Evolutionary conservation across 2,113 vertebrate genomes (phyloP).

Genomic region (Rhinopomastus cyanomelas): DNA sequence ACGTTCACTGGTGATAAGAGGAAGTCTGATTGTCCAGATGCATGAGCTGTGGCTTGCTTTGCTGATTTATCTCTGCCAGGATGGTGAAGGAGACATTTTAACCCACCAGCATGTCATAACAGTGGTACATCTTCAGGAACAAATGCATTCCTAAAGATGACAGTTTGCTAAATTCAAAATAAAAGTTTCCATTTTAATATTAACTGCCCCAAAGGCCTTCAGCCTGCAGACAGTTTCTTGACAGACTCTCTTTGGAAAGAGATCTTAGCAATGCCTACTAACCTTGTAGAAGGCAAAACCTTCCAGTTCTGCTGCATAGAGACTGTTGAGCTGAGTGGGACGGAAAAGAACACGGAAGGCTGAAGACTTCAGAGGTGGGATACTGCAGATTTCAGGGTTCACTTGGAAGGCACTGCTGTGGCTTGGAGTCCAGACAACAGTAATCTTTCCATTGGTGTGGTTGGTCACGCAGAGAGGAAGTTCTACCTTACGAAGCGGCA

Average conservation of each 20-base stretch:
- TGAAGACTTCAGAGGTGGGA: slow-evolving; percentile 85
- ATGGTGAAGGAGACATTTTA: background rate
- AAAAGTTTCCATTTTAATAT: background rate
- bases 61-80: background rate
- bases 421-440: slow-evolving; percentile 82
- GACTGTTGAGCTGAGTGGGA: slow-evolving; percentile 75
- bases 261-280: background rate
- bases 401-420: slow-evolving; percentile 77
- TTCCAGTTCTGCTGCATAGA: slow-evolving; percentile 85
- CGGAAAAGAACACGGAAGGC: slow-evolving; percentile 82
- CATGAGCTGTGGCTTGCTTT: background rate
- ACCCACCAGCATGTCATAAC: background rate
- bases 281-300: slow-evolving; percentile 90
- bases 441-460: slow-evolving; percentile 84
- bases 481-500: background rate
- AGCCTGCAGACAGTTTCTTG: background rate
- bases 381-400: slow-evolving; percentile 75
- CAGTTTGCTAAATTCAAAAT: background rate
- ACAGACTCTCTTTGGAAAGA: background rate
- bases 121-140: background rate
- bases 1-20: background rate
- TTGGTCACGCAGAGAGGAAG: slow-evolving; percentile 83
- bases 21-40: background rate
- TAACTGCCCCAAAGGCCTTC: background rate
- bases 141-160: background rate